A percentile compares a stretch with the other conserved stretches of the same genome.
These are phyloP conservation scores for Auanema sp. DNA, from an alignment of 2,888 invertebrate species.

Conservation along the genomic window DNA sequence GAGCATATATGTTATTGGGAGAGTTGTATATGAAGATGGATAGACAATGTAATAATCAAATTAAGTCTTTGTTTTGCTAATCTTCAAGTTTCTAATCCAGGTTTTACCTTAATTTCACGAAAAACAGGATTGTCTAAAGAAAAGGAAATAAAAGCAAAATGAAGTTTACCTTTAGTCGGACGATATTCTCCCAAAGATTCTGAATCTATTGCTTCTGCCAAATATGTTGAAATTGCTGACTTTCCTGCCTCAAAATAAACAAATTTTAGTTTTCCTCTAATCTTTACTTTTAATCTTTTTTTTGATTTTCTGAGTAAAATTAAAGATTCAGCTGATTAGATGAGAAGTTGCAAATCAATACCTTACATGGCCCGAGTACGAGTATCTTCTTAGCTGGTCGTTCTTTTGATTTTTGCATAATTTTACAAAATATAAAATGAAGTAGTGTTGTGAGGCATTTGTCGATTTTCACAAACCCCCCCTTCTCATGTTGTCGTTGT, in stretches of 20 bases:
- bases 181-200: slow-evolving; percentile 37
- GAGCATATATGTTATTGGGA: too few relatives aligned
- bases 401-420: not conserved
- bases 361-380: slow-evolving; percentile 9
- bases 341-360: not conserved
- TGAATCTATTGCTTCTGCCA: slow-evolving; percentile 42
- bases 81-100: not conserved
- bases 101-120: too few relatives aligned
- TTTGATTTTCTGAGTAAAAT: not conserved
- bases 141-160: too few relatives aligned
- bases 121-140: too few relatives aligned
- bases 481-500: not conserved
- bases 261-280: not conserved
- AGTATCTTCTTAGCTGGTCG: slow-evolving; percentile 5
- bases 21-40: too few relatives aligned
- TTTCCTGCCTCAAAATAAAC: slow-evolving; percentile 42
- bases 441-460: not conserved
- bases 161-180: slow-evolving; percentile 45
- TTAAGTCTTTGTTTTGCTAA: not conserved
- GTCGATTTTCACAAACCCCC: not conserved
- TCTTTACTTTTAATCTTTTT: not conserved
- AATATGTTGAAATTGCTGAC: slow-evolving; percentile 44
- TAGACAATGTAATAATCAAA: too few relatives aligned
- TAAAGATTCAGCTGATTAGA: not conserved
- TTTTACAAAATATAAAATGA: not conserved